Evolutionary conservation across 1,140 invertebrate species (phyloP), one percentile per base, ranked within the genome.

Genomic region (Aphelinus atriplicis): DNA sequence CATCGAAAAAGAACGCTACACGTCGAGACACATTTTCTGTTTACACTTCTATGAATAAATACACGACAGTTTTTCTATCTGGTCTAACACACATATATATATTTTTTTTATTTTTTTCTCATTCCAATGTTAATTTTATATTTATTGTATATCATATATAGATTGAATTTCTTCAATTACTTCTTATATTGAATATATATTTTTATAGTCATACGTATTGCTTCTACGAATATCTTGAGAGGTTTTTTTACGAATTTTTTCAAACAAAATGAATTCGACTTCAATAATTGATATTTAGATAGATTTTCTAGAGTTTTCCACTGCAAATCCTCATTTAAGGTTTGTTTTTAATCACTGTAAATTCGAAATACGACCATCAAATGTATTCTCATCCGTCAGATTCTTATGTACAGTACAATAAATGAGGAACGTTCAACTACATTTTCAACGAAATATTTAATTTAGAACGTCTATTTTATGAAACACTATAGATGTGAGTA

Each of bases 271-370:
- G 26, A 26, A 26, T 26, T 26, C 26, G 26, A 26, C 0, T 26
- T 26, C 26, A 26, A 26, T 26, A 26, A 26, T 26, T 26, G 26
- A 26, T 26, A 26, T 26, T 26, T 26, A 26, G 26, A 26, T 26
- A 26, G 26, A 62, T n/a, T 64, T 3, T n/a, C 72, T 71, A 76
- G 76, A 85, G 82, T 79, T 79, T 86, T 58, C 83, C 77, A 66
- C 79, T 74, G 81, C 83, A 78, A 82, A 87, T 86, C 78, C 79
- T 83, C 85, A 81, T 75, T 80, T 82, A 77, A 78, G 79, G 74
- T 81, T 81, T 77, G 79, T 78, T 81, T 80, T 72, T 81, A 71
- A 83, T 71, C 82, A 77, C 77, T 78, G 69, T 71, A 70, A 77
- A 81, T 78, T 81, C 82, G 73, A 78, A 76, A 73, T 83, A 81